phyloP scores from a whole-genome alignment of 2,888 invertebrate species.

The Anthrax anthrax region DNA sequence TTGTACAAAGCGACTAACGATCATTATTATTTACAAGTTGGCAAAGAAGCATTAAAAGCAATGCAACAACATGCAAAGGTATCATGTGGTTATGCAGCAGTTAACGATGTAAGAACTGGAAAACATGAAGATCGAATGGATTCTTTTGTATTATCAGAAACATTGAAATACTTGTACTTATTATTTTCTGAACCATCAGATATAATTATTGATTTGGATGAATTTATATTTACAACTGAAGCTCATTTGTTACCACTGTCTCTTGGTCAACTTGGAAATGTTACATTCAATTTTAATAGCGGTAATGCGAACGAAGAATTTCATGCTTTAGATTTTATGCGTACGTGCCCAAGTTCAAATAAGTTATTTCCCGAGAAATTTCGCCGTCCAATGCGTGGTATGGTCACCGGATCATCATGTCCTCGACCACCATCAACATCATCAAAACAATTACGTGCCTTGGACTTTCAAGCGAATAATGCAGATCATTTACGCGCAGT shows the following conservation, averaged over 20 bases:
- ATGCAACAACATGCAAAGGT: conserved; percentile 83
- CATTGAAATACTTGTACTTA: conserved; percentile 92
- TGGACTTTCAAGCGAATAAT: conserved; percentile 69
- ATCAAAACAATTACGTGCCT: conserved; percentile 48
- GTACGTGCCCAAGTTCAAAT: conserved; percentile 75
- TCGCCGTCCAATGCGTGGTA: conserved; percentile 66
- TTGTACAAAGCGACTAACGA: conserved; percentile 90
- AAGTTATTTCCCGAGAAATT: conserved; percentile 72
- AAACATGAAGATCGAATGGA: conserved; percentile 95
- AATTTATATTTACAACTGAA: conserved; percentile 84
- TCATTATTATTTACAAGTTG: conserved; percentile 87
- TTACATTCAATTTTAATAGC: conserved; percentile 4
- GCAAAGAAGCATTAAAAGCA: conserved; percentile 73
- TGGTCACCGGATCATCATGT: conserved; percentile 48
- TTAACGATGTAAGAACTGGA: conserved; percentile 86
- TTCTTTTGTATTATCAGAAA: conserved; percentile 94
- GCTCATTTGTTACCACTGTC: conserved; percentile 88
- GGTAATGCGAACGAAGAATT: conserved; percentile 41
- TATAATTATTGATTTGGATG: conserved; percentile 64
- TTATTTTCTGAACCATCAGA: conserved; percentile 82
- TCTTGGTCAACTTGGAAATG: conserved; percentile 48
- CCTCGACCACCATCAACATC: conserved; percentile 44
- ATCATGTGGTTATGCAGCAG: conserved; percentile 94
- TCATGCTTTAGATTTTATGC: conserved; percentile 36
- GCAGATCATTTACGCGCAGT: conserved; percentile 75